A percentile compares a stretch with the other conserved stretches of the same genome.
phyloP scores from a whole-genome alignment of 2,797 vertebrate genomes.

The Danio jaintianensis region DNA sequence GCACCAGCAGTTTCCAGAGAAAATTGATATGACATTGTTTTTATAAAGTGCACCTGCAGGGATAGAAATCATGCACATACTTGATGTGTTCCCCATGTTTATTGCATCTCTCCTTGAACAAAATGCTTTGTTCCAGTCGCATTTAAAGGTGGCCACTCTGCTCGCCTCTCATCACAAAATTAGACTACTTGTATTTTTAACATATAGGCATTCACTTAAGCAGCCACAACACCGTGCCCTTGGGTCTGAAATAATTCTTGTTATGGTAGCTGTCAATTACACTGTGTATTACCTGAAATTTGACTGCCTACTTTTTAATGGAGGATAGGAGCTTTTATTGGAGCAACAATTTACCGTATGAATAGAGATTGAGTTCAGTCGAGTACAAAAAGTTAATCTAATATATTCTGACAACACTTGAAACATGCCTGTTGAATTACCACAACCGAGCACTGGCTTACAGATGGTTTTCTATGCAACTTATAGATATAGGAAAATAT shows the following conservation, averaged over 20 bases:
- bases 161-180: slow-evolving; percentile 48
- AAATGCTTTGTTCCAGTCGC: slow-evolving; percentile 59
- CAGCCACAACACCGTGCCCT: slow-evolving; percentile 56
- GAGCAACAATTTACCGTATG: slow-evolving; percentile 69
- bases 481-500: slow-evolving; percentile 15
- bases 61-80: slow-evolving; percentile 49
- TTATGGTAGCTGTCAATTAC: slow-evolving; percentile 67
- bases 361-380: slow-evolving; percentile 70
- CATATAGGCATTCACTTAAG: slow-evolving; percentile 51
- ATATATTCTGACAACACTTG: slow-evolving; percentile 73
- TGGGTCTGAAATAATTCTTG: slow-evolving; percentile 68
- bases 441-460: slow-evolving; percentile 17
- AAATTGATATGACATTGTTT: slow-evolving; percentile 38
- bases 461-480: slow-evolving; percentile 10
- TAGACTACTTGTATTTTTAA: slow-evolving; percentile 70
- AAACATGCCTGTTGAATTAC: slow-evolving; percentile 64
- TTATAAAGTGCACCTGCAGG: slow-evolving; percentile 30
- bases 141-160: slow-evolving; percentile 64
- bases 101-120: slow-evolving; percentile 66
- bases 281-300: slow-evolving; percentile 70
- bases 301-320: slow-evolving; percentile 71
- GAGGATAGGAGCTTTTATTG: slow-evolving; percentile 67
- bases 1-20: slow-evolving; percentile 11
- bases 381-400: slow-evolving; percentile 61
- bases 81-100: slow-evolving; percentile 56